Conservation (phyloP, 1,140 invertebrate genomes). For the Trichogramma pretiosum region DNA sequence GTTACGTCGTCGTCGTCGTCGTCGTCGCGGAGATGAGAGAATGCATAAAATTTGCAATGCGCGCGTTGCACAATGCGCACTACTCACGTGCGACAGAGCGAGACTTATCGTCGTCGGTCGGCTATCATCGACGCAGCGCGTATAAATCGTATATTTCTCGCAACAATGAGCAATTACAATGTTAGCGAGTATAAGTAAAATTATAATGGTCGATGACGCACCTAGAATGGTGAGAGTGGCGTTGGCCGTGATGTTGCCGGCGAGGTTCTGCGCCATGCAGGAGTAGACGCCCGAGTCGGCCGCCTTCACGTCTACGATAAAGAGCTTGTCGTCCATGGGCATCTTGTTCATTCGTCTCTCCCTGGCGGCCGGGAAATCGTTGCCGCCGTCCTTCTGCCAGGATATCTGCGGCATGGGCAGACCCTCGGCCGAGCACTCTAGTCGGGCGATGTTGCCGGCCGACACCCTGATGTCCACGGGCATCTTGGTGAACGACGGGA, state of each 20-base stretch:
- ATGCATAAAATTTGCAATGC: too few species aligned
- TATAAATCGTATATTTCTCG: too few species aligned
- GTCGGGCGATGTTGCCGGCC: conserved; percentile 73
- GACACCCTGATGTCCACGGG: conserved; percentile 77
- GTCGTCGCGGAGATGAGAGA: too few species aligned
- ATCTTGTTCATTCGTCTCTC: conserved; percentile 89
- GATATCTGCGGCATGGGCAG: conserved; percentile 81
- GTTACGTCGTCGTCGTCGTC: too few species aligned
- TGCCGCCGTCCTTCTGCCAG: conserved; percentile 90
- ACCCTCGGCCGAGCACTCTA: conserved; percentile 86
- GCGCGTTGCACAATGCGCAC: too few species aligned
- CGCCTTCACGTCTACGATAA: conserved; percentile 82
- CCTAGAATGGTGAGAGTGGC: conserved; percentile 79
- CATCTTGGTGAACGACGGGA: conserved; percentile 76
- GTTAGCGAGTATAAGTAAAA: too few species aligned
- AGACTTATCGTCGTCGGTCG: too few species aligned
- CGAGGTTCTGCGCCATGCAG: conserved; percentile 84
- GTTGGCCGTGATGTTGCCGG: conserved; percentile 78
- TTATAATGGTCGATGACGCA: conserved; percentile 34
- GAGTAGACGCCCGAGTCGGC: conserved; percentile 87
- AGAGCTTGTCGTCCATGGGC: conserved; percentile 82
- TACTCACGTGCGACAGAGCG: too few species aligned
- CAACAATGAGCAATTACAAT: too few species aligned
- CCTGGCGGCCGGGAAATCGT: conserved; percentile 88
- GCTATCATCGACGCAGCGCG: too few species aligned